A percentile compares a stretch with the other conserved stretches of the same genome.
Evolutionary conservation across 2,797 vertebrate species (phyloP).

Genomic region (Novumbra hubbsi): DNA sequence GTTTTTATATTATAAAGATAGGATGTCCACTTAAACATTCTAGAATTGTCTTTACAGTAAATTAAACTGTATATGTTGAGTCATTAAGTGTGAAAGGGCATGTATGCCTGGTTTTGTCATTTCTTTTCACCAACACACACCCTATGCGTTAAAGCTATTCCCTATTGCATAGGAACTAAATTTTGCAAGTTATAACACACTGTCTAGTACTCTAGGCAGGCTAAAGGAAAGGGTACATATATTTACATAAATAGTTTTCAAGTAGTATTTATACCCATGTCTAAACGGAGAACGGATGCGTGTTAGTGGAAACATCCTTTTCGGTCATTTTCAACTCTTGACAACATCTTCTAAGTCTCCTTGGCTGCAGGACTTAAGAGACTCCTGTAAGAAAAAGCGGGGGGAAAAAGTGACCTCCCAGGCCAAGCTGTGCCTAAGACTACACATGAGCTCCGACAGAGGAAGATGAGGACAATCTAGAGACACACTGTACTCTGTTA

Average conservation of each 20-base stretch:
- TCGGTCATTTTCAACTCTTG: conserved; percentile 30
- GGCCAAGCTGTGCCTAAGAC: conserved; percentile 11
- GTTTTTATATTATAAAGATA: too few relatives aligned
- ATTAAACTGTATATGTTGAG: conserved; percentile 3
- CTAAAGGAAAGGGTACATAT: neutral
- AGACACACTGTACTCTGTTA: neutral
- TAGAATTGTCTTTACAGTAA: conserved; percentile 3
- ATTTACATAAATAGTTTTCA: neutral
- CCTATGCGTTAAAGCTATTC: too few relatives aligned
- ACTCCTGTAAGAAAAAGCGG: conserved; percentile 49
- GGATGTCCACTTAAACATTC: neutral
- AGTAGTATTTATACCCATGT: neutral
- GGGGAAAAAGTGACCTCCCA: neutral
- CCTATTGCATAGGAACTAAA: too few relatives aligned
- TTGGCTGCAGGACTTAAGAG: conserved; percentile 48
- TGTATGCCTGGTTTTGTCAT: neutral
- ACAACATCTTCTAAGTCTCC: conserved; percentile 42
- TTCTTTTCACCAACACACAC: neutral
- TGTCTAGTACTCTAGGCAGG: neutral
- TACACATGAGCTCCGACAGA: conserved; percentile 27
- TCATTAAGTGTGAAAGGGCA: neutral
- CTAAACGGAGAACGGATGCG: conserved; percentile 3
- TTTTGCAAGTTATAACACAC: neutral
- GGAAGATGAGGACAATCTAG: conserved; percentile 25
- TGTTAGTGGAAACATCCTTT: neutral